Conservation (phyloP, 1,140 invertebrate genomes). For the Psix sp. region DNA sequence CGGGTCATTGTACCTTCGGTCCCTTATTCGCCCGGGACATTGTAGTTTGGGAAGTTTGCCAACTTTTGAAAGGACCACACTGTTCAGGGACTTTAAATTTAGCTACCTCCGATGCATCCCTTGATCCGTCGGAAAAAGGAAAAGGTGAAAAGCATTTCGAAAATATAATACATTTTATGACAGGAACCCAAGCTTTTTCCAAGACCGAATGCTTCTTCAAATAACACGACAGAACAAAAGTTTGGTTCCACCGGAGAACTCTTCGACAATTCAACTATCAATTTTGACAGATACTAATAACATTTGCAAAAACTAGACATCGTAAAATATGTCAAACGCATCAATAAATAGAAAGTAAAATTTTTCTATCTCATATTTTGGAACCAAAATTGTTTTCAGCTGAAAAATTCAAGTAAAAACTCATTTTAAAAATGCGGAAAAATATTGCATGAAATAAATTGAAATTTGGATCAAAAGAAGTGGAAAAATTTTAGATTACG, state of each 20-base stretch:
- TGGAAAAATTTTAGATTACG: slow-evolving; percentile 14
- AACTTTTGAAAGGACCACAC: slow-evolving; percentile 45
- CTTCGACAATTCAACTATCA: too few relatives aligned
- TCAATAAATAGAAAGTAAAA: too few relatives aligned
- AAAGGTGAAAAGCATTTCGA: slow-evolving; percentile 9
- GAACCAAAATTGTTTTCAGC: neutral
- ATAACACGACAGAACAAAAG: neutral
- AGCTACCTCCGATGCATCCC: slow-evolving; percentile 7
- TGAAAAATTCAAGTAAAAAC: neutral
- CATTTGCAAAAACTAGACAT: too few relatives aligned
- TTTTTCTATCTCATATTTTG: too few relatives aligned
- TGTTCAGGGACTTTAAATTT: slow-evolving; percentile 50
- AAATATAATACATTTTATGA: slow-evolving; percentile 11
- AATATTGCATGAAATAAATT: neutral
- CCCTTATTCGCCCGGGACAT: slow-evolving; percentile 33
- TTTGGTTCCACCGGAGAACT: too few relatives aligned
- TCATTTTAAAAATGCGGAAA: neutral
- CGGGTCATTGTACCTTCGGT: slow-evolving; percentile 42
- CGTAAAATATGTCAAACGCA: too few relatives aligned
- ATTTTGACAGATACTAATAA: too few relatives aligned
- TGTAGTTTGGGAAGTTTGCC: slow-evolving; percentile 41
- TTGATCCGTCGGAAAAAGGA: neutral
- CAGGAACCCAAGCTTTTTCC: neutral
- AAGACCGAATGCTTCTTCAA: neutral
- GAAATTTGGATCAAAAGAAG: neutral